Evolutionary conservation across 2,888 invertebrate genomes (phyloP), one percentile per base, ranked within the genome.

Genomic region (Bellardia pandia): DNA sequence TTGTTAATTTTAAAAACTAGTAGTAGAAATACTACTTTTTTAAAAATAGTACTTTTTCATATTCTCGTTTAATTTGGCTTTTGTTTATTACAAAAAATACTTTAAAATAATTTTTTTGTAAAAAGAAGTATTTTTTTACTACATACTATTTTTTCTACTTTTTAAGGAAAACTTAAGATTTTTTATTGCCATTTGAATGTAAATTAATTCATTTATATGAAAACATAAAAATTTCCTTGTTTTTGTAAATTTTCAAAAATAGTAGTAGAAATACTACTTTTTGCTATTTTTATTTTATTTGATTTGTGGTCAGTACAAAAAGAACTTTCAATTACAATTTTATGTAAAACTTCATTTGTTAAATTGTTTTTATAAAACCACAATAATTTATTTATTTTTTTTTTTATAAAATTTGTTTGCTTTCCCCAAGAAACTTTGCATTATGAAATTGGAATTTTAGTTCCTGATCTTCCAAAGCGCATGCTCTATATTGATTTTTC

Each of bases 401-500:
- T 66, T 16, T 13, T 45, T 58, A n/a, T 13, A 30, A 23, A 23
- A 13, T 58, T 58, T 13, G 51, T 69, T 48, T 48, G 33, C 37
- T 3, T 45, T 13, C 45, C 45, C 9, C 7, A 42, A 51, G 33
- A 51, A 69, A 42, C 4, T 45, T 45, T 48, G 53, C 76, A 40
- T 75, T 60, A 62, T 53, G 16, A 2, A 9, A 2, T 53, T 72
- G n/a, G 33, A 14, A 48, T 62, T 37, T 56, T 66, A 48, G 64
- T 64, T 74, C 58, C 71, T 69, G 53, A 53, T 74, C 42, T 68
- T 48, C 23, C 16, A 79, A 77, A 85, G 88, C 89, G 89, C 89
- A 86, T 88, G 89, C 88, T 69, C 72, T 78, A 75, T 89, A 89
- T 89, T 88, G 89, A 89, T 89, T 89, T 89, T 89, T 88, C 86